Evolutionary conservation across 2,113 vertebrate genomes (phyloP).

Genomic region (Antigone vipio): DNA sequence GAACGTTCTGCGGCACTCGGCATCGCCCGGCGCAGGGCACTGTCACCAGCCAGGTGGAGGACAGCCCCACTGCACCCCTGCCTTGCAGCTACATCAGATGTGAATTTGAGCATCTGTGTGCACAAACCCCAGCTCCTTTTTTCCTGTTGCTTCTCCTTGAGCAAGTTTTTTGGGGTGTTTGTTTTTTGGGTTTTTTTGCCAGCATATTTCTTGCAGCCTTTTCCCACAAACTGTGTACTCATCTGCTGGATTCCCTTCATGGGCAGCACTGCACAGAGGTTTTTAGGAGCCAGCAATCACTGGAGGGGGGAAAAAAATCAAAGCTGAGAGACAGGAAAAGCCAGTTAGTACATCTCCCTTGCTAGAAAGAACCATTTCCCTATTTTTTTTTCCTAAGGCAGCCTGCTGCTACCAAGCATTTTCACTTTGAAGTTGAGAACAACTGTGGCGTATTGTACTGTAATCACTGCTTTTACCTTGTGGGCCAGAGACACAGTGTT

Average conservation of each 20-base stretch:
- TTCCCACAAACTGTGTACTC: background rate
- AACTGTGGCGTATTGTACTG: background rate
- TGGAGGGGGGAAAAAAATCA: background rate
- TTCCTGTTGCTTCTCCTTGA: background rate
- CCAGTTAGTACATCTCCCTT: constrained; percentile 11
- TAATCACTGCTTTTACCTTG: constrained; percentile 16
- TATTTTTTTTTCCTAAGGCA: background rate
- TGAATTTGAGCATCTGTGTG: background rate
- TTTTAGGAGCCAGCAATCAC: background rate
- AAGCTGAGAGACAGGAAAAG: constrained; percentile 46
- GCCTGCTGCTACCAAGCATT: background rate
- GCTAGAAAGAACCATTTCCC: constrained; percentile 27
- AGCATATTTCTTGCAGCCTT: background rate
- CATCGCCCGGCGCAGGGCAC: rapidly evolving
- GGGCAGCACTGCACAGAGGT: background rate
- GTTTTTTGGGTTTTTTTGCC: background rate
- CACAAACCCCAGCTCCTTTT: background rate
- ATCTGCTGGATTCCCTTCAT: background rate
- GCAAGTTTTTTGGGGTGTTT: background rate
- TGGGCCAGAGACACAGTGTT: background rate
- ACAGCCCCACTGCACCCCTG: background rate
- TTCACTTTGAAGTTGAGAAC: constrained; percentile 2
- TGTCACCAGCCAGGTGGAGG: background rate
- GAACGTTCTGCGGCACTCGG: rapidly evolving
- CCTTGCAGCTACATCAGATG: background rate